Base-by-base conservation (phyloP, 1,140 invertebrate genomes). In the Magallana angulata region DNA sequence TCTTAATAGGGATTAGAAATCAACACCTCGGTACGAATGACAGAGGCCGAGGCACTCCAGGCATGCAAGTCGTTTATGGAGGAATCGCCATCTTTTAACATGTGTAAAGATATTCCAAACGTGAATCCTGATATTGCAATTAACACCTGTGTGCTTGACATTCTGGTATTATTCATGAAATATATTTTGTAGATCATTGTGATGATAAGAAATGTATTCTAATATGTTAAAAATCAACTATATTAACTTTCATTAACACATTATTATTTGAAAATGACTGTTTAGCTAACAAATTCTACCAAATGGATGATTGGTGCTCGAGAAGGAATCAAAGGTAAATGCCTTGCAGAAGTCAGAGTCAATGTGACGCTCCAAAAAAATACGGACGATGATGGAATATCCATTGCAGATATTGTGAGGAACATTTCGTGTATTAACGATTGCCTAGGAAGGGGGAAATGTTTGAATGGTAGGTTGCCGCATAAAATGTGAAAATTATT, bases 61-160 rank as follows among this genome's bases (percentile, higher is more conserved):
- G 5, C 3, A 18, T 57, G 48, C 18, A 58, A 12, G n/a, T 56
- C 8, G 14, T 82, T 82, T 56, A 82, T 82, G 57, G 57, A 58
- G 4, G 8, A 82, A 57, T 82, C 80, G n/a, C 36, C 12, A 56
- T 57, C 57, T 82, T 58, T 82, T 24, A 71, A 82, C n/a, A 14
- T 58, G 48, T 58, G 80, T n/a, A 82, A 82, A 56, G 80, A 82
- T 1, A 16, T 82, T 82, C 57, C 48, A 82, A 82, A 82, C 18
- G 57, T 82, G 48, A 30, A 82, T 16, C 48, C 57, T 56, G 57
- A 48, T 18, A 58, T 57, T 56, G 57, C 80, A 5, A 56, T 58
- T 8, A 82, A 56, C 80, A 57, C 48, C 8, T 82, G 80, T 57
- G 36, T 57, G 16, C 57, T 82, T 56, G 80, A 58, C 57, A 58